Percentiles rank a stretch among this genome's conserved stretches.
phyloP scores from a whole-genome alignment of 1,140 invertebrate species.

The Drosophila pseudoananassae region DNA sequence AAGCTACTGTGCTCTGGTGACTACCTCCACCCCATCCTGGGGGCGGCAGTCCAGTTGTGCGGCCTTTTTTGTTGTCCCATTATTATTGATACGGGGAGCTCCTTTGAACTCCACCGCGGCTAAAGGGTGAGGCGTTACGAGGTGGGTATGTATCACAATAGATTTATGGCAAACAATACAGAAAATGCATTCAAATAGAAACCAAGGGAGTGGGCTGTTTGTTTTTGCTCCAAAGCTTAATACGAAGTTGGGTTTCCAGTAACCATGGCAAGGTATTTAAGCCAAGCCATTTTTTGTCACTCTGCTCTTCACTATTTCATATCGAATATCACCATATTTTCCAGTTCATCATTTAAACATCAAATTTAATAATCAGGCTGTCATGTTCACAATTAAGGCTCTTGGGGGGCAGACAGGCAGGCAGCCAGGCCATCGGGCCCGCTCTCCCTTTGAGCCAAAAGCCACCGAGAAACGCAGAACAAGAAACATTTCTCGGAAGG shows the following conservation, averaged over 20 bases:
- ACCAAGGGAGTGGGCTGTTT: not conserved
- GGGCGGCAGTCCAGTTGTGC: conserved; percentile 41
- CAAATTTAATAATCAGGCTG: conserved; percentile 64
- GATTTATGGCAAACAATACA: conserved; percentile 80
- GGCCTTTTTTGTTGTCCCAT: conserved; percentile 57
- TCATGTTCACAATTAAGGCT: conserved; percentile 59
- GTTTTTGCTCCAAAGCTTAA: not conserved
- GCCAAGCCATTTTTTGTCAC: too few relatives aligned
- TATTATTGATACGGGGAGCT: conserved; percentile 58
- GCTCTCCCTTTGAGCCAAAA: conserved; percentile 13
- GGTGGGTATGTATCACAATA: conserved; percentile 67
- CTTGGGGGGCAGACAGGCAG: conserved; percentile 20
- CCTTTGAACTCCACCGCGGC: conserved; percentile 53
- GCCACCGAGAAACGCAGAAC: conserved; percentile 33
- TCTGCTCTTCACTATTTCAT: not conserved
- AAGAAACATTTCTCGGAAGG: conserved; percentile 61
- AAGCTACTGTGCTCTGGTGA: conserved; percentile 48
- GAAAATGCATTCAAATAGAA: conserved; percentile 70
- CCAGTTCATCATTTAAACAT: conserved; percentile 31
- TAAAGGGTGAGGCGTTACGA: conserved; percentile 3
- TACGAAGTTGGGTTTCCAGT: not conserved
- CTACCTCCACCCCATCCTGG: conserved; percentile 4
- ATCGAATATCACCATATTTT: conserved; percentile 4
- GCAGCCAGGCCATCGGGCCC: conserved; percentile 2
- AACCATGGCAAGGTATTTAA: not conserved